phyloP scores from a whole-genome alignment of 1,140 invertebrate genomes.

The Phymastichus coffea region DNA sequence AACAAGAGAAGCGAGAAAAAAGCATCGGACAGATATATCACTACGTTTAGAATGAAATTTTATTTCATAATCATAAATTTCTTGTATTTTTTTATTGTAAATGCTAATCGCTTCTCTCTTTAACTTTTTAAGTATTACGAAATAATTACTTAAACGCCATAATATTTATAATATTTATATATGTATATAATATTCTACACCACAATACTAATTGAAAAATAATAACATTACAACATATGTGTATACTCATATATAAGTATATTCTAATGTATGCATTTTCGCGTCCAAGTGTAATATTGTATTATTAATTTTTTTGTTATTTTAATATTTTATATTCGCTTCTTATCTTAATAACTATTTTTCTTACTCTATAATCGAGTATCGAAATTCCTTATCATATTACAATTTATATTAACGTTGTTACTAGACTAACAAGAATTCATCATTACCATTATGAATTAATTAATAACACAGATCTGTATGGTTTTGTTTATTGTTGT shows the following conservation, averaged over 20 bases:
- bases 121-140: conserved; percentile 40
- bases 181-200: conserved; percentile 54
- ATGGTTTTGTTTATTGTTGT: too few relatives aligned
- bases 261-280: conserved; percentile 30
- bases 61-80: too few relatives aligned
- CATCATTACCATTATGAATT: too few relatives aligned
- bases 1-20: too few relatives aligned
- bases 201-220: conserved; percentile 56
- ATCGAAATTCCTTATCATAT: too few relatives aligned
- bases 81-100: conserved; percentile 44
- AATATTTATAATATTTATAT: conserved; percentile 45
- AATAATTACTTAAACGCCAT: conserved; percentile 48
- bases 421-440: too few relatives aligned
- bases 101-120: conserved; percentile 41
- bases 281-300: conserved; percentile 38
- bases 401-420: too few relatives aligned
- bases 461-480: too few relatives aligned
- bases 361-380: conserved; percentile 45
- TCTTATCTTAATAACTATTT: conserved; percentile 55
- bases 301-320: conserved; percentile 38
- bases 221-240: conserved; percentile 58
- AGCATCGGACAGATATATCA: too few relatives aligned
- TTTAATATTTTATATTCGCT: conserved; percentile 33
- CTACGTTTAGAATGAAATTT: too few relatives aligned
- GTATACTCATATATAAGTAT: conserved; percentile 31